Base-by-base conservation (phyloP, 2,113 vertebrate genomes). In the Gadus macrocephalus region DNA sequence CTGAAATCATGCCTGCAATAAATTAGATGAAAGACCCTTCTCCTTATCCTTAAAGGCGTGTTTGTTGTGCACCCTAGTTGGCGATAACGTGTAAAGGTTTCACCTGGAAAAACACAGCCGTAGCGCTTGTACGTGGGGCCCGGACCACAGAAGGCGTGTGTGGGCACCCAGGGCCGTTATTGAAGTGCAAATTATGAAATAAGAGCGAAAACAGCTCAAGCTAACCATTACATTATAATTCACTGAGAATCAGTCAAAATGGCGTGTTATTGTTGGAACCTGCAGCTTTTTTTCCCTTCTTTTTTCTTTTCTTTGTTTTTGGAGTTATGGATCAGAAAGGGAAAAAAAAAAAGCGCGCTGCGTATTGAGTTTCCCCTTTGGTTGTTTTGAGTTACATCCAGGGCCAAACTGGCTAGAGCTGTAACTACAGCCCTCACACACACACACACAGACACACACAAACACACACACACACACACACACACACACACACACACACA, bases 321-420 rank as follows among this genome's bases (percentile, higher is more conserved):
- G 42, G 42, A 49, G 42, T 58, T 58, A 58, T n/a, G 55, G 73
- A 60, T 68, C 72, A 85, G 75, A 84, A 22, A 53, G 42, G 42
- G 1, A 49, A 49, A n/a, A 14, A 14, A 80, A 14, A 14, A 80
- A n/a, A 17, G 75, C 53, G 70, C 73, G 76, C 75, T 81, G 49
- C 73, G 25, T 76, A 80, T 84, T 82, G 53, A 81, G 69, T 90
- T 83, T 85, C 82, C 71, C 66, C 72, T 16, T 53, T 55, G 64
- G 71, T 80, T 85, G 71, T 81, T 85, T 81, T 75, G 78, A 83
- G 73, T 84, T 67, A 59, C 63, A 69, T 64, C 17, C 61, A 74
- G 66, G 69, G 78, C 79, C 75, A 61, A 64, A 64, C 65, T 53
- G 64, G 60, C 77, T 75, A 62, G 69, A 82, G 71, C 73, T 80